Conservation (phyloP, 2,113 vertebrate species). For the Centrocercus urophasianus region DNA sequence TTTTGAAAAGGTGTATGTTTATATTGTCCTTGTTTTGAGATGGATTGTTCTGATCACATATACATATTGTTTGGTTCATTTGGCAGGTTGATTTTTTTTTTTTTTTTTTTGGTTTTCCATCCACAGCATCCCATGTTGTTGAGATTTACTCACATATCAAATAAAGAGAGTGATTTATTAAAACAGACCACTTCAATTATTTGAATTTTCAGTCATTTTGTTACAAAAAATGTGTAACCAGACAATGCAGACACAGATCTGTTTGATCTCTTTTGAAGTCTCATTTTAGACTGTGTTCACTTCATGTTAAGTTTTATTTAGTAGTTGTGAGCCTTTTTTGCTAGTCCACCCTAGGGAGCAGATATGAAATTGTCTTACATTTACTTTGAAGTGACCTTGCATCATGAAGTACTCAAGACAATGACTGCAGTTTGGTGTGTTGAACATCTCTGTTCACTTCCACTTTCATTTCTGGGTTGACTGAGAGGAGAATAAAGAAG, state of each 20-base stretch:
- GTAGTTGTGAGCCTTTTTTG: not conserved
- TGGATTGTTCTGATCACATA: not conserved
- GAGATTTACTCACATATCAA: not conserved
- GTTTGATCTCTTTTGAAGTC: not conserved
- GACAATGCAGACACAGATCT: not conserved
- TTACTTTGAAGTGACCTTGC: not conserved
- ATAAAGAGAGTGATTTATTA: not conserved
- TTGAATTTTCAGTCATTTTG: not conserved
- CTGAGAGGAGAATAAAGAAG: not conserved
- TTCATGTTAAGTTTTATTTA: not conserved
- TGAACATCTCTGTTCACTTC: not conserved
- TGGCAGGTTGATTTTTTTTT: not conserved
- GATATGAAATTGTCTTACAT: not conserved
- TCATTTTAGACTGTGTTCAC: not conserved
- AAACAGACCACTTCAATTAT: not conserved
- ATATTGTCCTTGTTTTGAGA: not conserved
- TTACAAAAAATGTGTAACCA: not conserved
- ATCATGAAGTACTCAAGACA: accelerated
- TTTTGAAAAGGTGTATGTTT: not conserved
- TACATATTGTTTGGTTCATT: not conserved
- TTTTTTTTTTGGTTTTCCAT: not conserved
- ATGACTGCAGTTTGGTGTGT: not conserved
- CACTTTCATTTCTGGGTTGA: not conserved
- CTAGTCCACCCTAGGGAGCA: not conserved
- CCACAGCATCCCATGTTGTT: not conserved